Conservation (phyloP, 2,113 vertebrate genomes). For the Pontoporia blainvillei region DNA sequence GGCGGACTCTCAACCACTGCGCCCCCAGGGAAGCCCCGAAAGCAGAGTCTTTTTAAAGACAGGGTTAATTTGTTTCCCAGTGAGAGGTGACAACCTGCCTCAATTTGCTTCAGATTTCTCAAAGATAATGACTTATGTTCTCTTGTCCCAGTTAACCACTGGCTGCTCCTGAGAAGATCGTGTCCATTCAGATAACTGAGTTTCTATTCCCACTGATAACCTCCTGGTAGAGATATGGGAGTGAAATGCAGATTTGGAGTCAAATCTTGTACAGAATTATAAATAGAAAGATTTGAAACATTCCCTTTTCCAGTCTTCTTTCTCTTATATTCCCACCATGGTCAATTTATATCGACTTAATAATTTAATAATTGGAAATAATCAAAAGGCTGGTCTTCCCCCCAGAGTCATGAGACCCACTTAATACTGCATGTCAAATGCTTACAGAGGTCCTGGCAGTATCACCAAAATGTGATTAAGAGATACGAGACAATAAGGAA, state of each 20-base stretch:
- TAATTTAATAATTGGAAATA: background rate
- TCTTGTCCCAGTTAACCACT: conserved; percentile 52
- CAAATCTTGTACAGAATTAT: background rate
- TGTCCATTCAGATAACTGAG: background rate
- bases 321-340: background rate
- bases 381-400: background rate
- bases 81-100: conserved; percentile 44
- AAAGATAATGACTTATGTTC: conserved; percentile 57
- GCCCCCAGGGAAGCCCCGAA: background rate
- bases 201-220: conserved; percentile 4
- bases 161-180: conserved; percentile 24
- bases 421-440: background rate
- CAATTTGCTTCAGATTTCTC: conserved; percentile 38
- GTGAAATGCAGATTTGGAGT: conserved; percentile 22
- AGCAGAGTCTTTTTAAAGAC: background rate
- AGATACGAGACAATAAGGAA: background rate
- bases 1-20: too few species aligned
- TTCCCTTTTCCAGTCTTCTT: background rate
- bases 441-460: background rate
- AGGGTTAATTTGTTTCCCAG: conserved; percentile 62
- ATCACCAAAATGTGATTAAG: background rate
- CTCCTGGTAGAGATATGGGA: background rate
- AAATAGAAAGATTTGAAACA: background rate
- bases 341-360: background rate
- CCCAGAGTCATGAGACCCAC: background rate